Percentiles rank a stretch among this genome's conserved stretches.
These are phyloP conservation scores for Eutrigla gurnardus DNA, from an alignment of 2,797 vertebrate species.

Conservation along the genomic window DNA sequence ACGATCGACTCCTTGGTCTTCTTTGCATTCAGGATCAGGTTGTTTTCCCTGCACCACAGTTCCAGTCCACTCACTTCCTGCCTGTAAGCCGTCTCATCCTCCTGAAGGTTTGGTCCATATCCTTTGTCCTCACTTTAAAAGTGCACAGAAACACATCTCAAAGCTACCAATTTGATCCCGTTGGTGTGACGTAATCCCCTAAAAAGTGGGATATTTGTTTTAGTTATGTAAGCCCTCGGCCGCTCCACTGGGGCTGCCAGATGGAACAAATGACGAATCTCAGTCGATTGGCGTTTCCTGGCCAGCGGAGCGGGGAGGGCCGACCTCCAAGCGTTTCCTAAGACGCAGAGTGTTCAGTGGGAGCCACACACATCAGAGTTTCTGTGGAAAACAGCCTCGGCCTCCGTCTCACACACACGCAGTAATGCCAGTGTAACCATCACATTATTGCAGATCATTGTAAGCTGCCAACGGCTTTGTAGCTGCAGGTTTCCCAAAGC, in stretches of 20 bases:
- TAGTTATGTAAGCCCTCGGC: conserved; percentile 78
- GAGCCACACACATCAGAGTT: conserved; percentile 43
- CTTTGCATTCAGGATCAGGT: too few relatives aligned
- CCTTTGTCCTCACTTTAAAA: conserved; percentile 7
- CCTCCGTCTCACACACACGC: conserved; percentile 14
- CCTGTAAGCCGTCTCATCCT: background rate
- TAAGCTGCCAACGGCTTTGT: conserved; percentile 21
- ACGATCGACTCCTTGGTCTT: too few relatives aligned
- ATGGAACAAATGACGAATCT: conserved; percentile 81
- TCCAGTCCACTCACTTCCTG: too few relatives aligned
- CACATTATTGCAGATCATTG: conserved; percentile 38
- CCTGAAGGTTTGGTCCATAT: background rate
- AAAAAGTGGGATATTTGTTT: conserved; percentile 81
- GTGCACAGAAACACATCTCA: conserved; percentile 19
- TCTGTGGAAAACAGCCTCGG: conserved; percentile 54
- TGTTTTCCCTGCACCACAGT: too few relatives aligned
- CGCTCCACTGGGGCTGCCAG: conserved; percentile 69
- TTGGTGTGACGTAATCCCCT: conserved; percentile 75
- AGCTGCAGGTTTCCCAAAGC: conserved; percentile 38
- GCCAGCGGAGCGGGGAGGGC: conserved; percentile 44
- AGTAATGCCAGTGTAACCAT: conserved; percentile 29
- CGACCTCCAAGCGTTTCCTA: conserved; percentile 65
- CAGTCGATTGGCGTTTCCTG: conserved; percentile 74
- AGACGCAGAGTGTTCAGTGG: conserved; percentile 66
- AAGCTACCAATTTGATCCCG: conserved; percentile 50